Percentiles rank a stretch among this genome's conserved stretches.
Evolutionary conservation across 1,140 invertebrate species (phyloP).

Genomic region (Drosophila sproati): DNA sequence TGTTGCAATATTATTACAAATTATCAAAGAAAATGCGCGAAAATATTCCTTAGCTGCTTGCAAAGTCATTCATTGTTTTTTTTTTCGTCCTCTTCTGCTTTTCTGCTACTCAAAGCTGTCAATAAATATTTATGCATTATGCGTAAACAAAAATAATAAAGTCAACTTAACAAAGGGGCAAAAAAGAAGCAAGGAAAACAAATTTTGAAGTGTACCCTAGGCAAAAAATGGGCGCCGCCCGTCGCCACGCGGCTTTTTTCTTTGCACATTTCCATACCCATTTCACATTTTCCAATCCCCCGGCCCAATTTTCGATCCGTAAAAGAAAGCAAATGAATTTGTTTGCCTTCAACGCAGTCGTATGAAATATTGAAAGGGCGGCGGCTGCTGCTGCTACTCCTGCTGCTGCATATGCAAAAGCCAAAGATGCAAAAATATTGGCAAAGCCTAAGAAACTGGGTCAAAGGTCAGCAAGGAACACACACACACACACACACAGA

Average conservation of each 20-base stretch:
- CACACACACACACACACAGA: conserved; percentile 37
- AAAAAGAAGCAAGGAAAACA: conserved; percentile 26
- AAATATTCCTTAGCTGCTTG: conserved; percentile 35
- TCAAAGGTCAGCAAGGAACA: conserved; percentile 57
- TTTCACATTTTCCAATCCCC: conserved; percentile 23
- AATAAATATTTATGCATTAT: conserved; percentile 69
- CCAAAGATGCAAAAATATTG: conserved; percentile 69
- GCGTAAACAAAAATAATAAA: conserved; percentile 68
- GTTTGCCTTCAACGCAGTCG: conserved; percentile 50
- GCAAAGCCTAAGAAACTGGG: conserved; percentile 58
- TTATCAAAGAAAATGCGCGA: conserved; percentile 43
- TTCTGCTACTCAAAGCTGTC: conserved; percentile 50
- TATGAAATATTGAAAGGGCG: conserved; percentile 51
- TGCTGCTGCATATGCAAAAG: conserved; percentile 57
- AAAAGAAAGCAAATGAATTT: conserved; percentile 64
- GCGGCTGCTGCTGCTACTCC: conserved; percentile 19
- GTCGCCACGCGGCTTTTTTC: conserved; percentile 68
- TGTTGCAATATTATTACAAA: background rate
- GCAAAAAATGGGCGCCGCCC: conserved; percentile 26
- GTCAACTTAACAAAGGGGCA: conserved; percentile 51
- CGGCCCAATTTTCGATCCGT: background rate
- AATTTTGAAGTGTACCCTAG: conserved; percentile 8
- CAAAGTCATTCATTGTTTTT: conserved; percentile 41
- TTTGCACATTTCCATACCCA: conserved; percentile 6
- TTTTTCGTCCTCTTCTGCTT: conserved; percentile 8